Evolutionary conservation across 1,140 invertebrate genomes (phyloP), one percentile per base, ranked within the genome.

Genomic region (Manduca sexta): DNA sequence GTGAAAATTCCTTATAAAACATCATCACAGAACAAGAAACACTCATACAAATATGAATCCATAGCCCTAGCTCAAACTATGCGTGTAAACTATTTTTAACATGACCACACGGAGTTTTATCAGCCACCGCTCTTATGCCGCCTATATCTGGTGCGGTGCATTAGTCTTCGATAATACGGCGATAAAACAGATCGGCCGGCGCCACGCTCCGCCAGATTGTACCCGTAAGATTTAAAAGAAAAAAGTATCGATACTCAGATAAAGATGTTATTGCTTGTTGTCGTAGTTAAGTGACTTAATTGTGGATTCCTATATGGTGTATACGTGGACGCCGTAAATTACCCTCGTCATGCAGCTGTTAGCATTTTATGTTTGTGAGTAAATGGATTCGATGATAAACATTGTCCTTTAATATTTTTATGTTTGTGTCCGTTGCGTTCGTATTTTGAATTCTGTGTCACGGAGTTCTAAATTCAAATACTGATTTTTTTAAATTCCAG

Each of bases 31-130:
- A n/a, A n/a, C n/a, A n/a, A n/a, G n/a, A n/a, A n/a, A n/a, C n/a
- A n/a, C n/a, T n/a, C n/a, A 35, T 35, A 11, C 33, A 35, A 35
- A 3, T 35, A n/a, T 35, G 33, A 14, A 35, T 45, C 40, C 14
- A 42, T 45, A 67, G 61, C 67, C 71, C 69, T 66, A 66, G 62
- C 68, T 74, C 70, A 73, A 79, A 79, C 74, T 81, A 84, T 80
- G 72, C 77, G 69, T 81, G 77, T 81, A 81, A 80, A 81, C 77
- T 81, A 81, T 84, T 84, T 81, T 74, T 75, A 84, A 80, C 81
- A 84, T 77, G 81, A 65, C 76, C 80, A 84, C 80, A 82, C 78
- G 54, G 78, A 59, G 69, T 74, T 79, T 45, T 82, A 82, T 84
- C 78, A 74, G 78, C 81, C 64, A 70, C 74, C 65, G 81, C 78